A percentile compares a stretch with the other conserved stretches of the same genome.
Evolutionary conservation across 2,113 vertebrate species (phyloP).

Genomic region (Cephalopholis sonnerati): DNA sequence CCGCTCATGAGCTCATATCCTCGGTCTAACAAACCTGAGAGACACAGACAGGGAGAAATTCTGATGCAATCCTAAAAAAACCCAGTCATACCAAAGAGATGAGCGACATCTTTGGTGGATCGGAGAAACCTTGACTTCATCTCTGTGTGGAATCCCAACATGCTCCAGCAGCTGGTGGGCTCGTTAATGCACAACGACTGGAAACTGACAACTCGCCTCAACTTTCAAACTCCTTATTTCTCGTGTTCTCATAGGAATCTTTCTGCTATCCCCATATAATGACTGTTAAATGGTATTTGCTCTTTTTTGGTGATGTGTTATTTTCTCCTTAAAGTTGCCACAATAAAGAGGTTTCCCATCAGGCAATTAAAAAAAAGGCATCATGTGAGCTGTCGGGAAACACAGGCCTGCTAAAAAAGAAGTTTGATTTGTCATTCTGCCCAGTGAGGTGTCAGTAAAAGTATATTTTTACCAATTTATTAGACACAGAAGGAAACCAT

Average conservation of each 20-base stretch:
- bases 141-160: slow-evolving; percentile 72
- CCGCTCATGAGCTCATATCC: slow-evolving; percentile 69
- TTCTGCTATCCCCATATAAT: slow-evolving; percentile 44
- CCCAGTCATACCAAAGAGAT: slow-evolving; percentile 73
- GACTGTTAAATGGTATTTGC: slow-evolving; percentile 47
- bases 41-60: slow-evolving; percentile 32
- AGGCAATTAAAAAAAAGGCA: slow-evolving; percentile 54
- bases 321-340: slow-evolving; percentile 18
- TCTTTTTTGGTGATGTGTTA: slow-evolving; percentile 33
- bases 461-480: slow-evolving; percentile 66
- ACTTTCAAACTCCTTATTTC: slow-evolving; percentile 19
- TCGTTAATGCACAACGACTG: slow-evolving; percentile 66
- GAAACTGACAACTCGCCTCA: slow-evolving; percentile 53
- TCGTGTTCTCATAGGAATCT: slow-evolving; percentile 51
- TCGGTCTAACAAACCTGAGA: slow-evolving; percentile 54
- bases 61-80: slow-evolving; percentile 71
- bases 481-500: slow-evolving; percentile 57
- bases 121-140: slow-evolving; percentile 74
- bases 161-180: slow-evolving; percentile 70
- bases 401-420: slow-evolving; percentile 38
- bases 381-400: slow-evolving; percentile 47
- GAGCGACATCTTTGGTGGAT: slow-evolving; percentile 69
- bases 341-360: slow-evolving; percentile 63
- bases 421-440: slow-evolving; percentile 62
- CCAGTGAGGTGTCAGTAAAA: slow-evolving; percentile 54